Evolutionary conservation across 2,888 invertebrate species (phyloP), one percentile per base, ranked within the genome.

Genomic region (Pristionchus japonicus): DNA sequence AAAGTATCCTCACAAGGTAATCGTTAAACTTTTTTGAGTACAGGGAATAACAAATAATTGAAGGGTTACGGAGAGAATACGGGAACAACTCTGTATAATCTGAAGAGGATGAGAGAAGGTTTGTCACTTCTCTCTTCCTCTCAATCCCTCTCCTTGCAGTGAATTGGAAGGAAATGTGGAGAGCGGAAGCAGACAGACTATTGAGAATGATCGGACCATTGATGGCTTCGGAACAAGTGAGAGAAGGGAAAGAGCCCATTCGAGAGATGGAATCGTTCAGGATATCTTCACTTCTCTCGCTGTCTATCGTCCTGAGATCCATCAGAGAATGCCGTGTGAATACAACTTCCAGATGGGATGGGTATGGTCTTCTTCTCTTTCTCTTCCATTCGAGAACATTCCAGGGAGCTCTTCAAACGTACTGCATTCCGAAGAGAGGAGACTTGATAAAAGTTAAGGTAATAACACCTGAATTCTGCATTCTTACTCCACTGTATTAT

Each of bases 81-180:
- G 23, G 74, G 74, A 3, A 74, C 74, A n/a, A 74, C 74, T 40
- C 40, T 74, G 74, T 74, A 74, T 40, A 74, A 74, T 74, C 74
- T 74, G 74, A 74, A 74, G 74, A 74, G 23, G 40, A 74, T 74
- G 74, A 37, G 74, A 7, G 74, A 74, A 20, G 40, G 74, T 74
- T 40, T 15, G 74, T 40, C 40, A 64, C 34, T 31, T 6, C 67
- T 31, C 34, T 27, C 4, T n/a, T n/a, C n/a, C n/a, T n/a, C n/a
- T n/a, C 34, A 11, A 67, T 34, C 31, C 6, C n/a, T 40, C n/a
- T 40, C 3, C 0, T 40, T 74, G 40, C 43, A 74, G 74, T 40
- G n/a, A 40, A 40, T n/a, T 74, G 74, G 74, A 74, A n/a, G 23
- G 74, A 74, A 74, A 74, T 74, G 74, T 74, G 74, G 74, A 74